These are phyloP conservation scores for Zaprionus camerounensis DNA, from an alignment of 1,140 invertebrate genomes.

Conservation along the genomic window DNA sequence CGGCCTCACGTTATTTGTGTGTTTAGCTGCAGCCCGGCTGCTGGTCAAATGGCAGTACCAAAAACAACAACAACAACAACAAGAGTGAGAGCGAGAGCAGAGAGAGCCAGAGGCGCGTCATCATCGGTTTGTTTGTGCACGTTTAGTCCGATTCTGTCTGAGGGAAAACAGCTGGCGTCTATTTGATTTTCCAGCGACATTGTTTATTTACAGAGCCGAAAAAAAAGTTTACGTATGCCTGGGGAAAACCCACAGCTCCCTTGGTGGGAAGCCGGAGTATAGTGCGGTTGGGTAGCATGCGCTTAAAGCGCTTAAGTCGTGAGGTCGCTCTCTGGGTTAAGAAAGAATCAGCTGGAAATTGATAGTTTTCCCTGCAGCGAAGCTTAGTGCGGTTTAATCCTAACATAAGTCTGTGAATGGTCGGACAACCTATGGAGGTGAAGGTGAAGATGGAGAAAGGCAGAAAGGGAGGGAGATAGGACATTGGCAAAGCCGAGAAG, in stretches of 20 bases:
- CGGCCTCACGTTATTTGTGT: conserved; percentile 27
- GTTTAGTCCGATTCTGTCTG: background rate
- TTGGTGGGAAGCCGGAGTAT: background rate
- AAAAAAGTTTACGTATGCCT: background rate
- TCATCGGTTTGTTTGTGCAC: conserved; percentile 7
- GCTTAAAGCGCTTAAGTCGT: conserved; percentile 4
- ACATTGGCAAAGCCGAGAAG: conserved; percentile 45
- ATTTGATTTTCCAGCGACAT: conserved; percentile 14
- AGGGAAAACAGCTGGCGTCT: conserved; percentile 26
- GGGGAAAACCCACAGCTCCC: background rate
- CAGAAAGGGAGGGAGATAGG: background rate
- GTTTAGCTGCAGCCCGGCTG: conserved; percentile 46
- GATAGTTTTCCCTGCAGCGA: conserved; percentile 3
- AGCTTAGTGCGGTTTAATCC: background rate
- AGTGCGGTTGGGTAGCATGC: background rate
- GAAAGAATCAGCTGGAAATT: background rate
- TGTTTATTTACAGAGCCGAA: conserved; percentile 22
- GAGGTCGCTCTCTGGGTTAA: background rate
- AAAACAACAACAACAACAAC: background rate
- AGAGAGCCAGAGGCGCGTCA: conserved; percentile 3
- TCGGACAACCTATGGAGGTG: background rate
- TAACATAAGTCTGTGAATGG: background rate
- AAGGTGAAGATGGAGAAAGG: background rate
- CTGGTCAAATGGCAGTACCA: background rate
- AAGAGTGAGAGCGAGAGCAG: background rate